These are phyloP conservation scores for Tetramorium simillimum DNA, from an alignment of 1,140 invertebrate species.

Conservation along the genomic window DNA sequence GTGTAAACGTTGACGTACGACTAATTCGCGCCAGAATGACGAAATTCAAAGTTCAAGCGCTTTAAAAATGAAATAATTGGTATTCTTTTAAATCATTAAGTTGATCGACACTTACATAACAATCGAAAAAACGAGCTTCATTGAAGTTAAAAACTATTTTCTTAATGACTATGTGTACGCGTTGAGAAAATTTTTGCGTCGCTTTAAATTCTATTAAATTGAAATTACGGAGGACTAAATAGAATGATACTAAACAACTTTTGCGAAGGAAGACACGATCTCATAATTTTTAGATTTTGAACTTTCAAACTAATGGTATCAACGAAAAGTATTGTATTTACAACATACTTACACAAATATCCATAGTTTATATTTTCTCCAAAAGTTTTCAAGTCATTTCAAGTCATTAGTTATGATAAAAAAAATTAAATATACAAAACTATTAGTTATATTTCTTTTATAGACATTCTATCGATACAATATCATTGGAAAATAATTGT, in stretches of 20 bases:
- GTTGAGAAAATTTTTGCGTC: not conserved
- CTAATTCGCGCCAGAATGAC: not conserved
- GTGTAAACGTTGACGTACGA: not conserved
- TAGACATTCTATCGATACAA: not conserved
- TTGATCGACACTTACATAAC: not conserved
- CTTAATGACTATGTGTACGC: not conserved
- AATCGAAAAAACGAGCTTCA: not conserved
- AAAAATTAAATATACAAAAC: slow-evolving; percentile 3
- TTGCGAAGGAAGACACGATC: not conserved
- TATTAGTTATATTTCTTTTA: not conserved
- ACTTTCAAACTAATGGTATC: not conserved
- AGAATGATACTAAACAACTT: slow-evolving; percentile 13
- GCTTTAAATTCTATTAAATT: not conserved
- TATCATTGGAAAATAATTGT: not conserved
- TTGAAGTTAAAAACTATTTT: not conserved
- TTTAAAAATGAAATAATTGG: not conserved
- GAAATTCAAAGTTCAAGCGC: slow-evolving; percentile 53
- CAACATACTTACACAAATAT: not conserved
- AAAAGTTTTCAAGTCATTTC: not conserved
- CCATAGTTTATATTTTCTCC: not conserved
- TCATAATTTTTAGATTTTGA: slow-evolving; percentile 41
- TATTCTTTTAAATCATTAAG: not conserved
- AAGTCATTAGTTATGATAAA: not conserved
- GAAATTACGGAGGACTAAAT: slow-evolving; percentile 24
- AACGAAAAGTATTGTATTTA: not conserved